Base-by-base conservation (phyloP, 2,797 vertebrate species). In the Helicolenus hilgendorfi region DNA sequence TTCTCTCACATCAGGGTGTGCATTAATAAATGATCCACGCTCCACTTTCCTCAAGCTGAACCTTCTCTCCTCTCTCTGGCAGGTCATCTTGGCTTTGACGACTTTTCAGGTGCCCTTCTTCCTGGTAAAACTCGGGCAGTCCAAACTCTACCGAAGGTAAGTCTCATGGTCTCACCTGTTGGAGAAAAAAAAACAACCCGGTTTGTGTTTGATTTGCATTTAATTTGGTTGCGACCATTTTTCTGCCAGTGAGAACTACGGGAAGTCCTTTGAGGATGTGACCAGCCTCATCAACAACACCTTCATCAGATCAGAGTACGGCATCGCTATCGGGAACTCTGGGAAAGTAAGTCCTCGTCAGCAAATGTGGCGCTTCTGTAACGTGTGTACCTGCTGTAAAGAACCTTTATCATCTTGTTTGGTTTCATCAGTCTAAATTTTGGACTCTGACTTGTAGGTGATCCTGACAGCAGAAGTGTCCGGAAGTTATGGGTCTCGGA, bases 101-200 rank as follows among this genome's bases (percentile, higher is more conserved):
- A 99, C 98, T 2, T 99, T 98, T 94, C 98, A 98, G 84, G 93
- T 99, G 85, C 98, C 99, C 3, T 95, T 99, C 86, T 97, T 99
- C 84, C 96, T 99, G 94, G 72, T 98, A 36, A 97, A 90, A 89
- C 97, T 98, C 0, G 98, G 97, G 38, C 98, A 99, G 93, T 99
- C 98, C 83, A 98, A 97, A 90, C 98, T 99, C 0, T 99, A 99
- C 89, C 97, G 98, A 86, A 99, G 98, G 98, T 98, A 92, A 85
- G 59, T 88, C 14, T 67, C 1, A 18, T 35, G 2, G 53, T 15
- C 35, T 55, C 22, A 22, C n/a, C 4, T n/a, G 20, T 45, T 38
- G 29, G 1, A 26, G 1, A 7, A 53, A 55, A 31, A 49, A 73
- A 49, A 14, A 62, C 9, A 24, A 18, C n/a, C 29, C 64, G 0